A percentile compares a stretch with the other conserved stretches of the same genome.
These are phyloP conservation scores for Myzus persicae DNA, from an alignment of 1,140 invertebrate genomes.

Conservation along the genomic window DNA sequence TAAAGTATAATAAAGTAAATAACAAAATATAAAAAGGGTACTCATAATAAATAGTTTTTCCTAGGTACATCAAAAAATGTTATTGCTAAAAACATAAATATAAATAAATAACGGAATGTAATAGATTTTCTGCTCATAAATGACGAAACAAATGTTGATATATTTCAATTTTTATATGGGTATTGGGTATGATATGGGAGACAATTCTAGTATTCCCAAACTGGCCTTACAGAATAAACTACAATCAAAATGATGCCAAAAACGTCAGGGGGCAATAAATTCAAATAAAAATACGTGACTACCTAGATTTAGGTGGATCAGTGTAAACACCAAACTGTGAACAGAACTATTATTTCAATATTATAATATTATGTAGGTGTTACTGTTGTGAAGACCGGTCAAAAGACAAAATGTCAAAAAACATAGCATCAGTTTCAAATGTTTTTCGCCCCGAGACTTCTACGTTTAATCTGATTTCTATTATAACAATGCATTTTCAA, in stretches of 20 bases:
- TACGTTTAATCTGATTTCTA: background rate
- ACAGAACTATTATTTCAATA: no score
- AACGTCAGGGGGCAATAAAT: background rate
- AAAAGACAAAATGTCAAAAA: no score
- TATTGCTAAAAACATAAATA: background rate
- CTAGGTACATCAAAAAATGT: background rate
- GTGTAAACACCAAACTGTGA: no score
- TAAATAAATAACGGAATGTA: background rate
- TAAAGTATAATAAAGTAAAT: background rate
- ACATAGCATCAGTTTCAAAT: background rate
- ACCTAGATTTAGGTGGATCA: no score
- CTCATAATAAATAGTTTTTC: background rate
- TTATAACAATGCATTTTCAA: background rate
- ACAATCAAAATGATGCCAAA: background rate
- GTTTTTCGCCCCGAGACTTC: background rate
- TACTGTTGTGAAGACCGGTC: no score
- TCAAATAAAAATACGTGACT: no score
- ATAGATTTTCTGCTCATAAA: background rate
- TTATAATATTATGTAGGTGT: no score
- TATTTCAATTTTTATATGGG: background rate
- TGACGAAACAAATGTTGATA: background rate
- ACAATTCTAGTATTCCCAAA: no score
- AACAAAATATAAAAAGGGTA: background rate
- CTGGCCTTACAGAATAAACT: no score
- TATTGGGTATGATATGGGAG: no score